Conservation (phyloP, 2,888 invertebrate species). For the Emesis furor region DNA sequence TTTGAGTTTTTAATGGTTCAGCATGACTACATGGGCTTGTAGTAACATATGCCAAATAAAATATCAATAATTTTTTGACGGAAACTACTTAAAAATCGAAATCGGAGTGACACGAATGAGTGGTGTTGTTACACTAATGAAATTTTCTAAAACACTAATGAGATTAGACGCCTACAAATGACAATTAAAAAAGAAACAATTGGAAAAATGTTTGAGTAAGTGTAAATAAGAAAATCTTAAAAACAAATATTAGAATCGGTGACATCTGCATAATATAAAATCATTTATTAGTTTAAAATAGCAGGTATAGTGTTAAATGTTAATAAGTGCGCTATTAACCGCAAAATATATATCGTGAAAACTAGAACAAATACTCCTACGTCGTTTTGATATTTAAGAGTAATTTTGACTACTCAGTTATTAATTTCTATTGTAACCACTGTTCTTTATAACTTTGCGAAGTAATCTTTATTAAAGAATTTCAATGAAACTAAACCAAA, state of each 20-base stretch:
- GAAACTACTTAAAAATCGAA: slow-evolving; percentile 64
- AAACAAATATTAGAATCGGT: not conserved
- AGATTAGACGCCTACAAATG: not conserved
- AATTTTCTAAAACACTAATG: not conserved
- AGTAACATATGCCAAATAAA: no score
- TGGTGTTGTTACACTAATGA: not conserved
- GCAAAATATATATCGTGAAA: not conserved
- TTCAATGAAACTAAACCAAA: not conserved
- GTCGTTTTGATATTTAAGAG: not conserved
- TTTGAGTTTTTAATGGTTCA: no score
- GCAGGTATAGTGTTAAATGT: slow-evolving; percentile 7
- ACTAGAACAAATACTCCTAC: not conserved
- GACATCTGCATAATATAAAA: not conserved
- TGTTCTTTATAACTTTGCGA: not conserved
- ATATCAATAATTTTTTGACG: no score
- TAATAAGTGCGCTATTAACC: slow-evolving; percentile 3
- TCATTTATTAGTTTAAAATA: not conserved
- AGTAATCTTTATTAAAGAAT: not conserved
- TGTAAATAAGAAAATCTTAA: not conserved
- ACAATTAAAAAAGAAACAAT: not conserved
- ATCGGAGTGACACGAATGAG: slow-evolving; percentile 49
- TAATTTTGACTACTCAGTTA: not conserved
- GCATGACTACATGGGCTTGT: no score
- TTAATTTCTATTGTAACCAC: not conserved
- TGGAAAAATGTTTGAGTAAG: not conserved